These are phyloP conservation scores for Colossoma macropomum DNA, from an alignment of 2,113 vertebrate genomes.

Conservation along the genomic window DNA sequence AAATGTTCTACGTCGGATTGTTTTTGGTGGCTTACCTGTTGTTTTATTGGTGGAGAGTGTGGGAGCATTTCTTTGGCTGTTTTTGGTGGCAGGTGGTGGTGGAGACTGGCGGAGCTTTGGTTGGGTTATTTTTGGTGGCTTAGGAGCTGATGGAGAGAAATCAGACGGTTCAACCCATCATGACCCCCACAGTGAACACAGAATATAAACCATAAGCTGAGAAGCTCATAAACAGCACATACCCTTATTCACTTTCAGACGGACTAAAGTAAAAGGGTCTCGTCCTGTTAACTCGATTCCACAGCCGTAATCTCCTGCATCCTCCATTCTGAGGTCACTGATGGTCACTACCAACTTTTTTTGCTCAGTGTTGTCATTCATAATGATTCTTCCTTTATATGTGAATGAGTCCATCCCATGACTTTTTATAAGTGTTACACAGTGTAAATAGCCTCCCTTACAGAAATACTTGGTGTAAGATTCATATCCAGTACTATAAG, in stretches of 20 bases:
- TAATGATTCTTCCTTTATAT: neutral
- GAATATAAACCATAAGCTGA: neutral
- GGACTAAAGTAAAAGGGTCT: neutral
- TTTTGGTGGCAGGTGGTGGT: too few species aligned
- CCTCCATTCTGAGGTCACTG: neutral
- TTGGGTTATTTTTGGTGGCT: neutral
- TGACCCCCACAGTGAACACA: neutral
- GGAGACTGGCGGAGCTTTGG: too few species aligned
- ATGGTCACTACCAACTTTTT: constrained; percentile 21
- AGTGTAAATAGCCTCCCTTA: neutral
- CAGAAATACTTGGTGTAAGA: constrained; percentile 7
- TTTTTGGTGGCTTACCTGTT: too few species aligned
- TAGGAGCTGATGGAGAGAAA: neutral
- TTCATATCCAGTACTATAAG: neutral
- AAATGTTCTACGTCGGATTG: too few species aligned
- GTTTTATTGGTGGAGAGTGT: neutral
- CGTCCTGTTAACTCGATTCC: neutral
- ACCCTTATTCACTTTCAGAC: constrained; percentile 15
- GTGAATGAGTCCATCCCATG: neutral
- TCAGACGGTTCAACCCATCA: neutral
- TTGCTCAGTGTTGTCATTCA: neutral
- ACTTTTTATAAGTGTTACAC: neutral
- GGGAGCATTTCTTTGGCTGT: too few species aligned
- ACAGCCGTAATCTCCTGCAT: constrained; percentile 7
- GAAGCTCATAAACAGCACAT: neutral